These are phyloP conservation scores for Hermaeophaga mercurialis DNA, from an alignment of 2,888 invertebrate genomes.

Conservation along the genomic window DNA sequence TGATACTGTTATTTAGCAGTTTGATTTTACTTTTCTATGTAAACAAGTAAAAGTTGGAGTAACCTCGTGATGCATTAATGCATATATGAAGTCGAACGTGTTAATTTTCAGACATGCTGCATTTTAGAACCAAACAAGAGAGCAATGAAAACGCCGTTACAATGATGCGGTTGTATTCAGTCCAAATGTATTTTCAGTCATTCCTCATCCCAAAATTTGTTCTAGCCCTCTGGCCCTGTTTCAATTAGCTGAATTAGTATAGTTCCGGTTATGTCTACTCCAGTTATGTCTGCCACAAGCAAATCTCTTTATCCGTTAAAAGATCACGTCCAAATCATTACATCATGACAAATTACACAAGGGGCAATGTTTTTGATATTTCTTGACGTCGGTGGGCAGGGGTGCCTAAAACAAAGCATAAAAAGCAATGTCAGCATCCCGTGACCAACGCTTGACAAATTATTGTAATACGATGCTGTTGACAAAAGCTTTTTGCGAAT, in stretches of 20 bases:
- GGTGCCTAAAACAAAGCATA: constrained; percentile 10
- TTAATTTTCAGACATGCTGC: neutral
- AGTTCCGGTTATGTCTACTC: constrained; percentile 27
- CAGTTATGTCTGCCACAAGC: constrained; percentile 25
- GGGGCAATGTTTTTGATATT: constrained; percentile 24
- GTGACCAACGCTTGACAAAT: constrained; percentile 21
- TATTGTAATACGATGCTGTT: constrained; percentile 17
- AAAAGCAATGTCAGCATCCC: constrained; percentile 17
- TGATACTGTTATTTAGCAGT: too few relatives aligned
- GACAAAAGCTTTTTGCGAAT: constrained; percentile 17
- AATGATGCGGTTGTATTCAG: neutral
- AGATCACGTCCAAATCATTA: constrained; percentile 33
- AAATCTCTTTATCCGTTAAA: constrained; percentile 24
- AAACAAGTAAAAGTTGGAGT: too few relatives aligned
- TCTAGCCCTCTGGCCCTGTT: constrained; percentile 29
- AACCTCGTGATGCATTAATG: neutral
- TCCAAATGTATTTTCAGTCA: constrained; percentile 10
- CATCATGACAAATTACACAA: constrained; percentile 38
- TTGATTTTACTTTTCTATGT: too few relatives aligned
- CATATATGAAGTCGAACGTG: neutral
- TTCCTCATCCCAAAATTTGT: constrained; percentile 13
- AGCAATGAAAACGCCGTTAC: neutral
- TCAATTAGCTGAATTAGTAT: constrained; percentile 35
- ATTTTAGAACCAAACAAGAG: neutral
- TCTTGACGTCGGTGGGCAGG: constrained; percentile 12